These are phyloP conservation scores for Pachypanchax playfairii DNA, from an alignment of 2,113 vertebrate species.

Conservation along the genomic window DNA sequence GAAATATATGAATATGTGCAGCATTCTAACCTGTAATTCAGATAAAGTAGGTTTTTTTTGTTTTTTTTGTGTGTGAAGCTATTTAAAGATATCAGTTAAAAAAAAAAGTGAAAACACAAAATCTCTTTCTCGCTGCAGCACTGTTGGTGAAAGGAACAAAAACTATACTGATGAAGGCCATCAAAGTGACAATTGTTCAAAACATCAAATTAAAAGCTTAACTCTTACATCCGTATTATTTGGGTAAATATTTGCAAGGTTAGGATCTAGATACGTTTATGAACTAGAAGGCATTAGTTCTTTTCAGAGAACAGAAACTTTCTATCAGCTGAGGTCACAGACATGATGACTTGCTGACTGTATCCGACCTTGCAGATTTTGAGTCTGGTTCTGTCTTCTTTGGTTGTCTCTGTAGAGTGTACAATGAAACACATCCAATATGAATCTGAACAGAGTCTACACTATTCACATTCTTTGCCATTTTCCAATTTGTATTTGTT, in stretches of 20 bases:
- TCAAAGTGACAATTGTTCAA: conserved; percentile 22
- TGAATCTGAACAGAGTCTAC: neutral
- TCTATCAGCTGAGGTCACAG: neutral
- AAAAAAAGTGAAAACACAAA: conserved; percentile 26
- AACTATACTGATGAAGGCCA: conserved; percentile 22
- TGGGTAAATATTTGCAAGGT: neutral
- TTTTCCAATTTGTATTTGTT: neutral
- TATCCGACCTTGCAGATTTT: neutral
- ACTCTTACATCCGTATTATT: neutral
- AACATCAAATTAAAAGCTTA: conserved; percentile 4
- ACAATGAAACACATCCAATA: neutral
- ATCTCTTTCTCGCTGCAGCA: neutral
- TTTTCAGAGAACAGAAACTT: neutral
- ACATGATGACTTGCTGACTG: neutral
- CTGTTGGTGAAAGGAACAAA: neutral
- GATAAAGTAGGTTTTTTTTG: conserved; percentile 24
- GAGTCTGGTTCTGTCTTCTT: too few relatives aligned
- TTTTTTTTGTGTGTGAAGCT: conserved; percentile 20
- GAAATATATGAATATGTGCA: conserved; percentile 2
- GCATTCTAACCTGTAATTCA: conserved; percentile 16
- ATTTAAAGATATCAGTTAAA: conserved; percentile 28
- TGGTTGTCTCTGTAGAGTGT: too few relatives aligned
- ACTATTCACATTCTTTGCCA: neutral
- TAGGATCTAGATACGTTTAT: conserved; percentile 3
- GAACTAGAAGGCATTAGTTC: neutral